These are phyloP conservation scores for Nasonia longicornis DNA, from an alignment of 1,140 invertebrate species.

Conservation along the genomic window DNA sequence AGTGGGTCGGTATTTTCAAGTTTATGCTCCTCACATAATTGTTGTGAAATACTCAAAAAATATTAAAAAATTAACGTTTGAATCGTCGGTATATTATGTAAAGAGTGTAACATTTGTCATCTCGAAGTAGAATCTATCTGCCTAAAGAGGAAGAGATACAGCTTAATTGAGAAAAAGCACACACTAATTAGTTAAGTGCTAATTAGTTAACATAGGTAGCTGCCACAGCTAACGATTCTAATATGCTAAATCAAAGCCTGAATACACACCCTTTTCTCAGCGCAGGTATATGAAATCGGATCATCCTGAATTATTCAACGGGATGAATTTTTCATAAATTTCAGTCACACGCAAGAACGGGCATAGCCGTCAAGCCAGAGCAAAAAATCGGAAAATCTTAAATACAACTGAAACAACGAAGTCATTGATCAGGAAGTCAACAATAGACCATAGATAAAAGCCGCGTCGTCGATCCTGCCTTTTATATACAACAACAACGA, in stretches of 20 bases:
- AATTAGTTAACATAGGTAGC: background rate
- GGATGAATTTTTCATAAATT: slow-evolving; percentile 9
- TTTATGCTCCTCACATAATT: no score
- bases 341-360: background rate
- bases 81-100: no score
- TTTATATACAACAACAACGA: background rate
- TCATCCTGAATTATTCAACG: background rate
- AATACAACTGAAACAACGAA: background rate
- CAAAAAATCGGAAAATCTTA: background rate
- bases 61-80: no score
- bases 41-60: no score
- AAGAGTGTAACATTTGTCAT: no score
- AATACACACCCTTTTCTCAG: background rate
- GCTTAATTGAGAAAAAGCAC: no score
- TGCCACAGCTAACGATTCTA: background rate
- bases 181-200: no score
- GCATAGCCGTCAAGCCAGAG: background rate
- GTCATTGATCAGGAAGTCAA: background rate
- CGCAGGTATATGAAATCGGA: background rate
- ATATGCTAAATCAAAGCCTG: background rate
- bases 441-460: background rate
- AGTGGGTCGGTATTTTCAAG: no score
- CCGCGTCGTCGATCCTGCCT: no score
- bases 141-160: no score
- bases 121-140: no score